Evolutionary conservation across 2,888 invertebrate genomes (phyloP), one percentile per base, ranked within the genome.

Genomic region (Arrhopalites spinosus): DNA sequence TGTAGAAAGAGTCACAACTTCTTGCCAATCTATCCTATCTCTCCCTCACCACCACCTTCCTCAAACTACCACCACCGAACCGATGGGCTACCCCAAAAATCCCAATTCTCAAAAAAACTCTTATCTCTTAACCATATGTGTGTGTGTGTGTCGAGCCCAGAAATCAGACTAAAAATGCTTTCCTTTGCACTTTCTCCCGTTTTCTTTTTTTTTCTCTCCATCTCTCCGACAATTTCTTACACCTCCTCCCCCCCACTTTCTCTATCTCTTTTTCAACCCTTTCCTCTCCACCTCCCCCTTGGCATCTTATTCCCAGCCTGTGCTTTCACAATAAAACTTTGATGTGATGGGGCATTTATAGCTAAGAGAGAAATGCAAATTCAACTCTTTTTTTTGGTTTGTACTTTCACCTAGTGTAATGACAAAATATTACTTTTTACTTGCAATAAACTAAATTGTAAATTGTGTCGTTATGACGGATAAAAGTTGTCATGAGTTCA

Each of bases 141-240:
- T 20, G 50, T 59, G 23, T 59, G 36, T 20, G 11, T 59, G 8
- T 23, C 3, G 11, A 13, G 23, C 5, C 23, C 1, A 43, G 15
- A 29, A 72, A 61, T 30, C 36, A 71, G 25, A 7, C 45, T 70
- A 27, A 29, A 69, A 72, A 61, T 63, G 72, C 72, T 61, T 72
- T 17, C 63, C 72, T 63, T 43, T 63, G 72, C 72, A 72, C 27
- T 72, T 72, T 72, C 30, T 25, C 36, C 27, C 63, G 23, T 20
- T 56, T 29, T 30, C 45, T 56, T 13, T 20, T 53, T 70, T 30
- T 15, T 17, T 69, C 45, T 30, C 45, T 56, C 43, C 20, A 59
- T 70, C 30, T 15, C 43, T 11, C 20, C 29, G 27, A 50, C 50
- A n/a, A 23, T 8, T 59, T 29, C 15, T 43, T 13, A 50, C 25